phyloP scores from a whole-genome alignment of 2,113 vertebrate genomes.

The Rhagologus leucostigma region DNA sequence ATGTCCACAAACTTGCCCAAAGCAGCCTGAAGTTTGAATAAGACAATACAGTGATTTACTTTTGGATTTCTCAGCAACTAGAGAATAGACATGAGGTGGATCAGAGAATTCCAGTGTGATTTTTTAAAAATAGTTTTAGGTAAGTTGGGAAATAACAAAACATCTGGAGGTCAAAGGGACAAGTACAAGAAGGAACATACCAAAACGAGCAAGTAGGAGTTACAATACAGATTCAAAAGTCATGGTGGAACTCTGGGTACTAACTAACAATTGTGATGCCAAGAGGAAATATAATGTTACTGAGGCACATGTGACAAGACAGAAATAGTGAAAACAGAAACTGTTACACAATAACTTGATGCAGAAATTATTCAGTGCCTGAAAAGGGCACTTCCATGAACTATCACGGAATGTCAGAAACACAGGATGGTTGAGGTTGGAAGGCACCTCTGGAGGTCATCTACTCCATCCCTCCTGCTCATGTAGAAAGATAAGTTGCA shows the following conservation, averaged over 20 bases:
- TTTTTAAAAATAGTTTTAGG: not conserved
- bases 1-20: not conserved
- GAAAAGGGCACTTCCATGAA: not conserved
- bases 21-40: not conserved
- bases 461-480: not conserved
- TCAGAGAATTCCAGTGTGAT: not conserved
- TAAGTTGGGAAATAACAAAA: not conserved
- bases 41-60: not conserved
- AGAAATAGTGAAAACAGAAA: conserved; percentile 15
- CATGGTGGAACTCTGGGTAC: not conserved
- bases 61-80: not conserved
- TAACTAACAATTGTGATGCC: not conserved
- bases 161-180: not conserved
- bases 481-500: not conserved
- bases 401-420: not conserved
- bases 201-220: not conserved
- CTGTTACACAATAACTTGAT: not conserved
- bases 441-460: not conserved
- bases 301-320: not conserved
- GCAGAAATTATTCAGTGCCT: not conserved
- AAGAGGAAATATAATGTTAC: conserved; percentile 1
- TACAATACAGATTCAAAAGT: not conserved
- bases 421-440: not conserved
- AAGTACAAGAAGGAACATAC: not conserved
- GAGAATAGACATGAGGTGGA: not conserved